These are phyloP conservation scores for Euplagia quadripunctaria DNA, from an alignment of 2,888 invertebrate genomes.

Conservation along the genomic window DNA sequence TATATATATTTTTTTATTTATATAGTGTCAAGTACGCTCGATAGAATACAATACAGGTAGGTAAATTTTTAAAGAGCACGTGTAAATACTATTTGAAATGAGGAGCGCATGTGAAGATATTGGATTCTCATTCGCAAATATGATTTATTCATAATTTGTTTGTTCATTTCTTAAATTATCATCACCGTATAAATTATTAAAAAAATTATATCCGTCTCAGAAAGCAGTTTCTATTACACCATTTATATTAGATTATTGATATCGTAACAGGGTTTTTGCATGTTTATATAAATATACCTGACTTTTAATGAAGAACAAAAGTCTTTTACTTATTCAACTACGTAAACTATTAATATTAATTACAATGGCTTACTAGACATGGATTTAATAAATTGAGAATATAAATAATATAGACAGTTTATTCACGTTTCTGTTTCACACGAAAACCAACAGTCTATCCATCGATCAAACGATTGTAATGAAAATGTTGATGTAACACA, in stretches of 20 bases:
- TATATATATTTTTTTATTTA: too few relatives aligned
- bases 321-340: neutral
- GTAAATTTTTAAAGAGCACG: too few relatives aligned
- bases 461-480: constrained; percentile 22
- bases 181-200: neutral
- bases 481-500: constrained; percentile 32
- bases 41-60: too few relatives aligned
- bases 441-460: constrained; percentile 17
- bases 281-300: neutral
- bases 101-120: neutral
- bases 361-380: neutral
- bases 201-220: neutral
- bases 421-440: constrained; percentile 21
- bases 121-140: neutral
- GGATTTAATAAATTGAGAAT: too few relatives aligned
- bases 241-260: neutral
- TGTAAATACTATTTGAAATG: neutral
- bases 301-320: neutral
- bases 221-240: neutral
- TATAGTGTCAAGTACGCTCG: too few relatives aligned
- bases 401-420: neutral
- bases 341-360: neutral
- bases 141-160: constrained; percentile 8
- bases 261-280: neutral
- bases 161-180: neutral